Conservation (phyloP, 2,113 vertebrate species). For the Antechinus flavipes region DNA sequence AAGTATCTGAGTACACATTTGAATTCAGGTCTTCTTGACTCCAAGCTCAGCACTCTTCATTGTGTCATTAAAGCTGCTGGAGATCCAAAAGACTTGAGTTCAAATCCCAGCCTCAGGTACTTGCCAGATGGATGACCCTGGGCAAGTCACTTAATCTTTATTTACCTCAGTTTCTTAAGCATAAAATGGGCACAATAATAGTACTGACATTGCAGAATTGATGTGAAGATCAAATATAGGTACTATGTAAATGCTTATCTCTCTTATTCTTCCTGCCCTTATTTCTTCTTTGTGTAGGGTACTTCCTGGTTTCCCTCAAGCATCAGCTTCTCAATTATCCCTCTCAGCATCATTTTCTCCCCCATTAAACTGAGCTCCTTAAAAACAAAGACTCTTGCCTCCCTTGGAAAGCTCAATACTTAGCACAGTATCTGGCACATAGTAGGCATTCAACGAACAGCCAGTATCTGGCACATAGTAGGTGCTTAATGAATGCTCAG, state of each 20-base stretch:
- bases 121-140: neutral
- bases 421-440: too few species aligned
- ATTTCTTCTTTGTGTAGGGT: neutral
- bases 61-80: too few species aligned
- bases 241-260: neutral
- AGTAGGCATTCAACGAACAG: too few species aligned
- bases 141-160: too few species aligned
- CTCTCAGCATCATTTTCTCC: neutral
- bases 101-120: neutral
- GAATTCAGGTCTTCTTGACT: too few species aligned
- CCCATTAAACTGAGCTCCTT: neutral
- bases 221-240: neutral
- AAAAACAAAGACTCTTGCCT: neutral
- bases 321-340: too few species aligned
- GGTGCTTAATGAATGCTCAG: too few species aligned
- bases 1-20: too few species aligned
- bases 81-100: neutral
- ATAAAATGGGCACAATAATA: neutral
- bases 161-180: neutral
- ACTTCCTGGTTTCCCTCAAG: neutral
- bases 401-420: neutral
- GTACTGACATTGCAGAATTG: neutral
- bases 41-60: too few species aligned
- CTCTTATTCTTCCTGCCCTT: neutral
- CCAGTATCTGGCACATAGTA: too few species aligned